phyloP scores from a whole-genome alignment of 2,888 invertebrate genomes.

The Drosophila yooni region DNA sequence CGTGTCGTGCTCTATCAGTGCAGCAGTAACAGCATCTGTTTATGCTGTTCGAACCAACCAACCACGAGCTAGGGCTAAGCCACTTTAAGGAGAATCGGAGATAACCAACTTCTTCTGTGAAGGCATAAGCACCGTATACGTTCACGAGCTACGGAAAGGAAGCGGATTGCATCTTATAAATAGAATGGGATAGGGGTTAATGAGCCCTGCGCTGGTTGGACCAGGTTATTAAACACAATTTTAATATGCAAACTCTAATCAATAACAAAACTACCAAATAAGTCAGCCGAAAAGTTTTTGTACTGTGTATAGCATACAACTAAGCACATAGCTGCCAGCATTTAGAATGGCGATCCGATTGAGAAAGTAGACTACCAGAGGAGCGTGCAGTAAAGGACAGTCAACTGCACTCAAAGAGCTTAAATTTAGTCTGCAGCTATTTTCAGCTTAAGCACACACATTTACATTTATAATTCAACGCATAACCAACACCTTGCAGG shows the following conservation, averaged over 20 bases:
- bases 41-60: neutral
- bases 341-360: constrained; percentile 1
- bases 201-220: constrained; percentile 16
- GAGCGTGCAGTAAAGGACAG: neutral
- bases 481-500: constrained; percentile 38
- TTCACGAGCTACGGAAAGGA: neutral
- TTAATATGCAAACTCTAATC: constrained; percentile 6
- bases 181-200: constrained; percentile 13
- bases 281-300: neutral
- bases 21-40: constrained; percentile 22
- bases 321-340: neutral
- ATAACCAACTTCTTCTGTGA: neutral
- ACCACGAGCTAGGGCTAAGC: neutral
- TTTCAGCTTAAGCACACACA: constrained; percentile 61
- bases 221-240: neutral
- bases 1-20: constrained; percentile 60
- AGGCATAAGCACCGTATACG: neutral
- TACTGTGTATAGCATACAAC: neutral
- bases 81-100: constrained; percentile 23
- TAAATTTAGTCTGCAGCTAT: constrained; percentile 56
- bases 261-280: neutral
- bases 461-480: constrained; percentile 64
- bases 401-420: constrained; percentile 38
- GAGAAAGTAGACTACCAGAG: neutral
- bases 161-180: neutral